A percentile compares a stretch with the other conserved stretches of the same genome.
These are phyloP conservation scores for Barypeithes pellucidus DNA, from an alignment of 2,888 invertebrate species.

Conservation along the genomic window DNA sequence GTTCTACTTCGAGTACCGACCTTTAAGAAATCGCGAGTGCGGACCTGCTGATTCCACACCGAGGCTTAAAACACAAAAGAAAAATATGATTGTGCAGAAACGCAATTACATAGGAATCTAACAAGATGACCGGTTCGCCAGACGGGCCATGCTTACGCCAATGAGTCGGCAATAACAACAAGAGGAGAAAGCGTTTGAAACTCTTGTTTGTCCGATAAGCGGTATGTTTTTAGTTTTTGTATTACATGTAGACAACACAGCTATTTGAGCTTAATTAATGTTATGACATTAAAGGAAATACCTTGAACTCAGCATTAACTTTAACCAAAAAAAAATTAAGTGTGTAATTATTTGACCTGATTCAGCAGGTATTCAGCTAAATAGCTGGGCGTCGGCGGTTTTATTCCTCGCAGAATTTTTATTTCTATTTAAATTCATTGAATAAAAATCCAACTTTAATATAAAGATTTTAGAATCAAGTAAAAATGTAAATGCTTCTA, in stretches of 20 bases:
- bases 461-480: too few relatives aligned
- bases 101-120: conserved; percentile 54
- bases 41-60: conserved; percentile 36
- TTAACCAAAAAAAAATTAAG: too few relatives aligned
- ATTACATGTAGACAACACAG: conserved; percentile 36
- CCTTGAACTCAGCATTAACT: conserved; percentile 12
- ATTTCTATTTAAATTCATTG: too few relatives aligned
- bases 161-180: conserved; percentile 39
- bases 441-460: too few relatives aligned
- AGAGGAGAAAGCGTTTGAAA: conserved; percentile 28
- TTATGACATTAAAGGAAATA: conserved; percentile 25
- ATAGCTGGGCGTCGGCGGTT: too few relatives aligned
- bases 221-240: conserved; percentile 41
- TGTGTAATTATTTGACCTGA: too few relatives aligned
- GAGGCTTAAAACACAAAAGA: conserved; percentile 35
- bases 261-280: conserved; percentile 45
- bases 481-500: too few relatives aligned
- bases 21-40: conserved; percentile 13
- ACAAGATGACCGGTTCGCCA: conserved; percentile 39
- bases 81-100: conserved; percentile 52
- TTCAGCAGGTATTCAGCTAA: too few relatives aligned
- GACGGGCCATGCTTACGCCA: conserved; percentile 36
- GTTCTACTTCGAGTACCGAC: too few relatives aligned
- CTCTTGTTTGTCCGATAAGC: conserved; percentile 30
- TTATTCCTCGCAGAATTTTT: too few relatives aligned